Conservation (phyloP, 2,113 vertebrate genomes). For the Clarias gariepinus region DNA sequence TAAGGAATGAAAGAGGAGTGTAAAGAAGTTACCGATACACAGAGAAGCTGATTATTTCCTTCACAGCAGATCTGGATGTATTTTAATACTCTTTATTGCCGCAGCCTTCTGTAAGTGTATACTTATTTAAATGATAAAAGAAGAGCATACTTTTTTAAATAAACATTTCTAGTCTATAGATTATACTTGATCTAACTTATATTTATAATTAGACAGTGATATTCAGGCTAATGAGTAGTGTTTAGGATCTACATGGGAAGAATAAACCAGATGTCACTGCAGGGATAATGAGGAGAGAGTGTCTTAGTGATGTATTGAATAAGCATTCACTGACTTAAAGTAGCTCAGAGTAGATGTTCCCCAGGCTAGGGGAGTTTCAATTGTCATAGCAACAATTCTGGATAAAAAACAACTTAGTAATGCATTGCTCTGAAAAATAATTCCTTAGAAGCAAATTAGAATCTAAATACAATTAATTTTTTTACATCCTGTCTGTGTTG, state of each 20-base stretch:
- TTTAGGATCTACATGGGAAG: not conserved
- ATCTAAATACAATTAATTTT: slow-evolving; percentile 54
- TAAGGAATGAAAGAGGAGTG: not conserved
- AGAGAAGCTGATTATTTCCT: not conserved
- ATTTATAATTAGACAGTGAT: not conserved
- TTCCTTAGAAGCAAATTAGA: slow-evolving; percentile 58
- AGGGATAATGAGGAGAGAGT: not conserved
- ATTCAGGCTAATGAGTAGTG: not conserved
- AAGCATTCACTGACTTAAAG: not conserved
- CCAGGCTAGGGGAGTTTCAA: not conserved
- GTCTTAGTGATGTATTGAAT: not conserved
- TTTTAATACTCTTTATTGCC: not conserved
- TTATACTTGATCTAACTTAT: not conserved
- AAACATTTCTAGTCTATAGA: not conserved
- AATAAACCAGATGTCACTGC: not conserved
- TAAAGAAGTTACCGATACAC: not conserved
- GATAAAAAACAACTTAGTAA: not conserved
- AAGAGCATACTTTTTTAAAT: not conserved
- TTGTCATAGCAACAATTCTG: not conserved
- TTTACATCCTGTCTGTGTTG: slow-evolving; percentile 62
- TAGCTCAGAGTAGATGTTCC: not conserved
- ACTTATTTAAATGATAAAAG: not conserved
- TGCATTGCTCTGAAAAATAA: slow-evolving; percentile 51
- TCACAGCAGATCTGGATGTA: not conserved
- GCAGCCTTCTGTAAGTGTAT: not conserved